Evolutionary conservation across 2,113 vertebrate genomes (phyloP), one percentile per base, ranked within the genome.

Genomic region (Hippocampus mohnikei): DNA sequence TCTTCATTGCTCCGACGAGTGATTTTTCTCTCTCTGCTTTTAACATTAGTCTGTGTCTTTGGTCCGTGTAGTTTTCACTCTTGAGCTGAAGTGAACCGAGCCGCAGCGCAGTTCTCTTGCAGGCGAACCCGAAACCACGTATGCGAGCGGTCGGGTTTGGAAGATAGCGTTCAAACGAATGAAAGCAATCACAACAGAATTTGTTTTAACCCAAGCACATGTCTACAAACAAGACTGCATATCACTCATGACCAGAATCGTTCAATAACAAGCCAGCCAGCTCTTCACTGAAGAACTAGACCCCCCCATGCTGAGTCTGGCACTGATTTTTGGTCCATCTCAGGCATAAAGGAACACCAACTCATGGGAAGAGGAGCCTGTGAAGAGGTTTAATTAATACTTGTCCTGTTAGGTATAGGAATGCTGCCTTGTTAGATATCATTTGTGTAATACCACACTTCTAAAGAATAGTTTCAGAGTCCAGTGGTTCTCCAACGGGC

Each of bases 251-350:
- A 60, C 27, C 12, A 33, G 15, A 33, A 60, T 60, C 2, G 16
- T 7, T 37, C 25, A 33, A 25, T 33, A 27, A 29, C 13, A 2
- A 29, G 1, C 0, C 25, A 60, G 80, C 80, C 33, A 37, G 33
- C 33, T 37, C 5, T 37, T 37, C 33, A 66, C 66, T 69, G 67
- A 81, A 88, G 18, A 85, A 83, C 71, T 68, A 71, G 5, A 37
- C 33, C 33, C 33, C 5, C 33, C 33, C 33, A 37, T 1, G 33
- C 33, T 37, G 33, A 37, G 5, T 37, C 33, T 6, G 33, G 33
- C 68, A 68, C 4, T 58, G 77, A 87, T 82, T 88, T 85, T 78
- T 88, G 74, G 67, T 66, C 74, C 83, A 84, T 84, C 86, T 86
- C 89, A 83, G 82, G 10, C 66, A 75, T 75, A 75, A 77, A 66